These are phyloP conservation scores for Megalops cyprinoides DNA, from an alignment of 2,797 vertebrate genomes.

Conservation along the genomic window DNA sequence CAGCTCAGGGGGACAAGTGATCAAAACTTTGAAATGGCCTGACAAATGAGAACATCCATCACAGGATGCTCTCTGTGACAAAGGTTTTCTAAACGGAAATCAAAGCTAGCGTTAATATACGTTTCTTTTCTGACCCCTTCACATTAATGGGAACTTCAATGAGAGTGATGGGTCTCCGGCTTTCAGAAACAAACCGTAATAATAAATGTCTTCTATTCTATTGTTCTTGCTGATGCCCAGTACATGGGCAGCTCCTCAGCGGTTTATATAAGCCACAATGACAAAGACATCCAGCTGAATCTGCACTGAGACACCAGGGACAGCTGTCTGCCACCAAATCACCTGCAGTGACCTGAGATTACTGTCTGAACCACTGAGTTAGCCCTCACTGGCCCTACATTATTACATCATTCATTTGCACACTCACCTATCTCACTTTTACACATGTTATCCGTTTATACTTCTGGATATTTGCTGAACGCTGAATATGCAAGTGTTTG, in stretches of 20 bases:
- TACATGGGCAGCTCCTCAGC: background rate
- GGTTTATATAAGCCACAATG: background rate
- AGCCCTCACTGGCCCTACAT: background rate
- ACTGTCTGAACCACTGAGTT: background rate
- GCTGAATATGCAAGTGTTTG: too few species aligned
- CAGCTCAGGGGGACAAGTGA: background rate
- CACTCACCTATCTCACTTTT: background rate
- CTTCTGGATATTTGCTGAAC: background rate
- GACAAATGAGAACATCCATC: background rate
- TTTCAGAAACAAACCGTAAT: too few species aligned
- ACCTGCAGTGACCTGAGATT: background rate
- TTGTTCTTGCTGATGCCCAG: background rate
- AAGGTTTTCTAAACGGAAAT: too few species aligned
- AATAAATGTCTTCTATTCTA: background rate
- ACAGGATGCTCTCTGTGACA: too few species aligned
- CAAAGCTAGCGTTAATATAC: too few species aligned
- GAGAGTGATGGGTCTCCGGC: too few species aligned
- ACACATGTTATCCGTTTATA: background rate
- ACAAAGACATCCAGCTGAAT: background rate
- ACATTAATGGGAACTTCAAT: too few species aligned
- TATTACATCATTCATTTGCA: background rate
- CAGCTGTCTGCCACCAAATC: background rate
- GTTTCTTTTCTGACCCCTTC: too few species aligned
- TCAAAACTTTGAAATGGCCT: background rate
- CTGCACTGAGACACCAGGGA: background rate